Evolutionary conservation across 2,797 vertebrate genomes (phyloP).

Genomic region (Arremon aurantiirostris): DNA sequence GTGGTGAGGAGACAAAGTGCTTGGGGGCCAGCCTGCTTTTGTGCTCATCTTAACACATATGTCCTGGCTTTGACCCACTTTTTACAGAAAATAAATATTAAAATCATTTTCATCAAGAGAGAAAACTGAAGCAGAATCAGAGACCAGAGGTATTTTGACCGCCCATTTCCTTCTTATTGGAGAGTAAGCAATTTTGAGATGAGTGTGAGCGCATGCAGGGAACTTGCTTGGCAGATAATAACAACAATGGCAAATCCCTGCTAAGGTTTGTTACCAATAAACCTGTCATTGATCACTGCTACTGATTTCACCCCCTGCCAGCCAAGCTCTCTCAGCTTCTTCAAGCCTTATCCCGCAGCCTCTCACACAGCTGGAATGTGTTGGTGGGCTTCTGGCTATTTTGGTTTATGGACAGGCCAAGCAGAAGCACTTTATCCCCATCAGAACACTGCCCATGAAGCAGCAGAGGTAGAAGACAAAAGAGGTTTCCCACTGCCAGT

Average conservation of each 20-base stretch:
- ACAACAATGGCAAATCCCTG: neutral
- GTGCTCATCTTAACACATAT: neutral
- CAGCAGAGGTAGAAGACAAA: neutral
- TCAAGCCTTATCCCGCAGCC: neutral
- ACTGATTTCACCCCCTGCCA: neutral
- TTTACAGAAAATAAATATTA: neutral
- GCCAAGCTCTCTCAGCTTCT: neutral
- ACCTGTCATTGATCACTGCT: neutral
- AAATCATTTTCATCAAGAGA: neutral
- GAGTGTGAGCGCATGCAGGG: neutral
- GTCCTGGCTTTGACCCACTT: neutral
- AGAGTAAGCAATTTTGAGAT: neutral
- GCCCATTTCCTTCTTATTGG: neutral
- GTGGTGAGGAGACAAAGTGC: neutral
- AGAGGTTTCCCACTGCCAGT: neutral
- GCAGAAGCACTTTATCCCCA: neutral
- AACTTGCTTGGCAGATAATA: neutral
- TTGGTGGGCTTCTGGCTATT: neutral
- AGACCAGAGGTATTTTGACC: neutral
- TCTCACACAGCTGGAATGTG: rapidly evolving
- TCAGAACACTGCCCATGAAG: rapidly evolving
- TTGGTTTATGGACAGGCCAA: neutral
- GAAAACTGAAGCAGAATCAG: neutral
- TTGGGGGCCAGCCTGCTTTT: neutral
- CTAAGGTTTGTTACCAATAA: neutral